Base-by-base conservation (phyloP, 2,113 vertebrate species). In the Propithecus coquereli region DNA sequence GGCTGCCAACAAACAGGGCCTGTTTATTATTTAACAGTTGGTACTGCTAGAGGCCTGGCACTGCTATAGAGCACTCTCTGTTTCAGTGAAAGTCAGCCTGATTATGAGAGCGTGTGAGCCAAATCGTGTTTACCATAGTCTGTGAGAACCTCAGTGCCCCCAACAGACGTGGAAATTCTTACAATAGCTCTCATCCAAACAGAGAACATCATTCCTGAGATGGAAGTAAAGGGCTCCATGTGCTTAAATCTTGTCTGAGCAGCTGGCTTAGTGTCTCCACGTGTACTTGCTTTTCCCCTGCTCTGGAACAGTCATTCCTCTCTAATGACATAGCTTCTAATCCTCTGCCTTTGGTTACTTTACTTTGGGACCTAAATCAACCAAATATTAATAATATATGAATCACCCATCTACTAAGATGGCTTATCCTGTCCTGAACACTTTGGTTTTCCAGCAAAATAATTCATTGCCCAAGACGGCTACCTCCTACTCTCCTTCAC, bases 21-120 rank as follows among this genome's bases (percentile, higher is more conserved):
- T 99, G 98, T 99, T 99, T 99, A 99, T 99, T 99, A 99, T 99
- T 99, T 99, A 99, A 99, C 99, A 99, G 99, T 99, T 99, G 99
- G 98, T 99, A 98, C 98, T 98, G 98, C 98, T 98, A 97, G 99
- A 98, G 98, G 98, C 98, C 99, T 99, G 99, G 98, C 98, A 98
- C 97, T 68, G 97, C 98, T 98, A 98, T 97, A 99, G 98, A 98
- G 98, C 98, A 97, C 98, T 98, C 98, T 98, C 98, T 98, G 98
- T 97, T 98, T 98, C 98, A 98, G 98, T 52, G 95, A 94, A 96
- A 98, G 98, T 83, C 98, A 98, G 98, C 97, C 98, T 98, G 98
- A 99, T 98, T 98, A 98, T 45, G 77, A 96, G 97, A 98, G 97
- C 47, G 0, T 40, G 3, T 76, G 97, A 99, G 99, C 99, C 99